phyloP scores from a whole-genome alignment of 2,113 vertebrate genomes.

The Barnardius zonarius region DNA sequence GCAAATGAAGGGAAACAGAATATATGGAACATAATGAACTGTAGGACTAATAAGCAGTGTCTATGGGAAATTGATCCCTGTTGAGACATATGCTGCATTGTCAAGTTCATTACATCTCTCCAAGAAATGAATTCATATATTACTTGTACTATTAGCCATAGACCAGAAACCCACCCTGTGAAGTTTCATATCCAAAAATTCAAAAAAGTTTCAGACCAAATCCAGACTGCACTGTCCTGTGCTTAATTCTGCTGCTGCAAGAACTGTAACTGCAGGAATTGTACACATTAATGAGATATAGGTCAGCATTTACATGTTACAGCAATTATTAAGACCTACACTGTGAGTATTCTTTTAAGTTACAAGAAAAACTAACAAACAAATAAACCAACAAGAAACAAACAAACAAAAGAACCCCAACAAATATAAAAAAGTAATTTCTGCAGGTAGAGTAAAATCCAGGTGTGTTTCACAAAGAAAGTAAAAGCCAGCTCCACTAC shows the following conservation, averaged over 20 bases:
- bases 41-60: neutral
- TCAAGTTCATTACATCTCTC: neutral
- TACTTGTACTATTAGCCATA: neutral
- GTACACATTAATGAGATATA: neutral
- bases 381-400: neutral
- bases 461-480: neutral
- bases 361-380: neutral
- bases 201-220: neutral
- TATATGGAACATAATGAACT: neutral
- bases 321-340: neutral
- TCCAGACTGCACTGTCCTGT: neutral
- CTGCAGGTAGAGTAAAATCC: neutral
- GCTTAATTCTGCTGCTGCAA: neutral
- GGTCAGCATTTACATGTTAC: neutral
- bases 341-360: no score
- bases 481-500: neutral
- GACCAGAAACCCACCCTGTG: neutral
- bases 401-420: neutral
- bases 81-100: neutral
- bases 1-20: neutral
- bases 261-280: neutral
- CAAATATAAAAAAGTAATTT: neutral
- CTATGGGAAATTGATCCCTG: neutral
- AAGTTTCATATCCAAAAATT: neutral
- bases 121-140: neutral